These are phyloP conservation scores for Nilaparvata lugens DNA, from an alignment of 1,140 invertebrate genomes.

Conservation along the genomic window DNA sequence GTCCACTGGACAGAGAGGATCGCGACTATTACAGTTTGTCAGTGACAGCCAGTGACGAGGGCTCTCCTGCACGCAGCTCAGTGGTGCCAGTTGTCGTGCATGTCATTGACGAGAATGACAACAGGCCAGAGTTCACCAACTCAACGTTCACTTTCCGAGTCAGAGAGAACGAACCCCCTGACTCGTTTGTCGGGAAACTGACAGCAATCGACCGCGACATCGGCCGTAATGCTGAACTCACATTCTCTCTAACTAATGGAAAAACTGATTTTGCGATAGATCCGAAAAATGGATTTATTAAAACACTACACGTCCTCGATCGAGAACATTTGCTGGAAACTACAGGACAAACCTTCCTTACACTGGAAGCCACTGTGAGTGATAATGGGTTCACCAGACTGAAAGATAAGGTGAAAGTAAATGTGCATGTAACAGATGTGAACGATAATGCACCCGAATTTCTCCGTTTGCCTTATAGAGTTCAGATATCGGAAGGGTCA, in stretches of 20 bases:
- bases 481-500: slow-evolving; percentile 76
- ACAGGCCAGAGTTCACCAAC: slow-evolving; percentile 80
- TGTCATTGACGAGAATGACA: slow-evolving; percentile 94
- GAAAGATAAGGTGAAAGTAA: slow-evolving; percentile 79
- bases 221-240: slow-evolving; percentile 83
- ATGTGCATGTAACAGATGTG: slow-evolving; percentile 78
- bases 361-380: slow-evolving; percentile 72
- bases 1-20: slow-evolving; percentile 75
- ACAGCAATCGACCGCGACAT: slow-evolving; percentile 83
- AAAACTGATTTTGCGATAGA: slow-evolving; percentile 83
- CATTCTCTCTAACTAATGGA: slow-evolving; percentile 65
- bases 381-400: slow-evolving; percentile 77
- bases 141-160: slow-evolving; percentile 75
- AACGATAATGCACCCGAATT: slow-evolving; percentile 91
- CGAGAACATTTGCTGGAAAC: slow-evolving; percentile 68
- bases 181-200: slow-evolving; percentile 84
- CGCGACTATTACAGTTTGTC: slow-evolving; percentile 82
- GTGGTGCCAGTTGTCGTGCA: slow-evolving; percentile 80
- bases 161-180: slow-evolving; percentile 77
- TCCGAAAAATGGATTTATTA: slow-evolving; percentile 84
- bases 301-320: slow-evolving; percentile 75
- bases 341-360: slow-evolving; percentile 66
- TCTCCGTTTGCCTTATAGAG: slow-evolving; percentile 66
- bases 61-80: slow-evolving; percentile 61
- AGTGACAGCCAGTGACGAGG: slow-evolving; percentile 70